Conservation (phyloP, 2,888 invertebrate genomes). For the Oligia latruncula region DNA sequence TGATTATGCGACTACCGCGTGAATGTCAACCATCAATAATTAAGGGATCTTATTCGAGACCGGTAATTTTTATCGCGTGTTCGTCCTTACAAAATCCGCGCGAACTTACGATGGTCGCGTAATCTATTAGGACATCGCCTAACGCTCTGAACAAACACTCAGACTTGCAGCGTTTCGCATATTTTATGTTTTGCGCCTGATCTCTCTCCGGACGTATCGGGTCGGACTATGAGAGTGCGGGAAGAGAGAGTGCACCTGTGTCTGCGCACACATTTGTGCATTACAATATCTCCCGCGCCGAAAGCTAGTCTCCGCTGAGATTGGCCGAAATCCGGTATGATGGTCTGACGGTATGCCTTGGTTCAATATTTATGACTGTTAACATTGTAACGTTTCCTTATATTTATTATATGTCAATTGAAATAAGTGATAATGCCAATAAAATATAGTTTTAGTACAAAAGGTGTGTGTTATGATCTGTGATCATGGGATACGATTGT, state of each 20-base stretch:
- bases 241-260: background rate
- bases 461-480: slow-evolving; percentile 64
- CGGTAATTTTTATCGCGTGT: background rate
- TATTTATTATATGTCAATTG: slow-evolving; percentile 1
- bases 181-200: background rate
- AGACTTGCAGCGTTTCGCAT: background rate
- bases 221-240: background rate
- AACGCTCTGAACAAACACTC: background rate
- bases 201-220: background rate
- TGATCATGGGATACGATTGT: slow-evolving; percentile 64
- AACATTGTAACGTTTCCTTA: slow-evolving; percentile 10
- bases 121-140: background rate
- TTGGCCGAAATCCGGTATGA: background rate
- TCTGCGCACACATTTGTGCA: background rate
- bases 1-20: background rate
- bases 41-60: background rate
- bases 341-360: background rate
- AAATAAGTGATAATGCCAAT: slow-evolving; percentile 41
- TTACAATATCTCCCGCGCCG: background rate
- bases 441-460: slow-evolving; percentile 66
- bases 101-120: background rate
- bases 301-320: background rate
- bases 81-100: background rate
- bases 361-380: slow-evolving; percentile 6
- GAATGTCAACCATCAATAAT: background rate